Conservation (phyloP, 2,113 vertebrate genomes). For the Pangasianodon gigas region DNA sequence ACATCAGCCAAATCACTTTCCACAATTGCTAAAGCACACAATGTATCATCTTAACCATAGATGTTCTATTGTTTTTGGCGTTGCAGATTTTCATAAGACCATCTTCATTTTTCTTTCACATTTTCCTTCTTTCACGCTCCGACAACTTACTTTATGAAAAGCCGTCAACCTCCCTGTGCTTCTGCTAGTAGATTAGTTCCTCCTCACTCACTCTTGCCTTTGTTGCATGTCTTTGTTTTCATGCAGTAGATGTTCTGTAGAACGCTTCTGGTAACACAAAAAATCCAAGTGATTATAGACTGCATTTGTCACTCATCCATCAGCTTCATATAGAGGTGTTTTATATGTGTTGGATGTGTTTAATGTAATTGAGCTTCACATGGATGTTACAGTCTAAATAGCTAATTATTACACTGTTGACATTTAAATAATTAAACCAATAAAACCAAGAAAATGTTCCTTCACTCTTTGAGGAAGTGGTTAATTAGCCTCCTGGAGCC, state of each 20-base stretch:
- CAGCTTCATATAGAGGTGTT: neutral
- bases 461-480: slow-evolving; percentile 39
- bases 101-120: neutral
- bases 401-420: neutral
- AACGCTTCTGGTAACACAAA: neutral
- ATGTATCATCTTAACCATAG: neutral
- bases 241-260: neutral
- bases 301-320: slow-evolving; percentile 1
- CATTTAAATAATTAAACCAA: neutral
- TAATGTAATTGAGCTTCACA: slow-evolving; percentile 7
- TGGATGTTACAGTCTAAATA: neutral
- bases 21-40: neutral
- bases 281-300: neutral
- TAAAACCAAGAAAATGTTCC: neutral
- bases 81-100: neutral
- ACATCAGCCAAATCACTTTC: neutral
- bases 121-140: neutral
- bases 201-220: neutral
- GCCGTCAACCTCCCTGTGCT: neutral
- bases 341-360: slow-evolving; percentile 19
- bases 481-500: neutral
- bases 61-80: neutral
- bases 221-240: neutral
- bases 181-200: neutral
- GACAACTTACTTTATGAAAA: neutral